Percentiles rank a stretch among this genome's conserved stretches.
Evolutionary conservation across 1,140 invertebrate genomes (phyloP).

Genomic region (Drosophila triauraria): DNA sequence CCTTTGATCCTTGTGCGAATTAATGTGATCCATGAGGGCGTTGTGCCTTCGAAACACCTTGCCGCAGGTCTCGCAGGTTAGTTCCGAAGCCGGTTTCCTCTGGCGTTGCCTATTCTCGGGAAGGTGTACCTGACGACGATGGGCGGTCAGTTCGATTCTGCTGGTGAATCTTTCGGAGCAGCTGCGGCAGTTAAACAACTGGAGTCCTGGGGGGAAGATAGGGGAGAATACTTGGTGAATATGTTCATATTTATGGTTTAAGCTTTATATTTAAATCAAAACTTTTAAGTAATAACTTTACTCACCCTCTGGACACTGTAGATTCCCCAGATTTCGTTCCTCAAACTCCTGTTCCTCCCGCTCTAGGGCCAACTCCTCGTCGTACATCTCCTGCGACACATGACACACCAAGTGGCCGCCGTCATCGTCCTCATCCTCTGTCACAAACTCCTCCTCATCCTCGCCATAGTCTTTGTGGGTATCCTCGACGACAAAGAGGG

Average conservation of each 20-base stretch:
- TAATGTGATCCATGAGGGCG: conserved; percentile 91
- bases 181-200: conserved; percentile 13
- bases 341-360: conserved; percentile 21
- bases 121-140: neutral
- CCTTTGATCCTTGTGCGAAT: conserved; percentile 89
- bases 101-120: too few relatives aligned
- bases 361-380: conserved; percentile 6
- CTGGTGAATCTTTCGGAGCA: conserved; percentile 11
- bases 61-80: conserved; percentile 89
- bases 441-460: too few relatives aligned
- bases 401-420: neutral
- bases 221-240: too few relatives aligned
- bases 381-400: conserved; percentile 2
- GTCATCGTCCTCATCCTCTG: neutral
- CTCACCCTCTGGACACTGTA: neutral
- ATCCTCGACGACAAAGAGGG: neutral
- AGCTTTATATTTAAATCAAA: too few relatives aligned
- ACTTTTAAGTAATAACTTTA: neutral
- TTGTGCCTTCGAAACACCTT: conserved; percentile 91
- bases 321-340: conserved; percentile 2
- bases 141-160: neutral
- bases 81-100: conserved; percentile 54
- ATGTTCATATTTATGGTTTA: too few relatives aligned
- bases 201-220: neutral
- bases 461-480: neutral